Percentiles rank a stretch among this genome's conserved stretches.
phyloP scores from a whole-genome alignment of 2,888 invertebrate species.

The Eueremaeus valkanovi region DNA sequence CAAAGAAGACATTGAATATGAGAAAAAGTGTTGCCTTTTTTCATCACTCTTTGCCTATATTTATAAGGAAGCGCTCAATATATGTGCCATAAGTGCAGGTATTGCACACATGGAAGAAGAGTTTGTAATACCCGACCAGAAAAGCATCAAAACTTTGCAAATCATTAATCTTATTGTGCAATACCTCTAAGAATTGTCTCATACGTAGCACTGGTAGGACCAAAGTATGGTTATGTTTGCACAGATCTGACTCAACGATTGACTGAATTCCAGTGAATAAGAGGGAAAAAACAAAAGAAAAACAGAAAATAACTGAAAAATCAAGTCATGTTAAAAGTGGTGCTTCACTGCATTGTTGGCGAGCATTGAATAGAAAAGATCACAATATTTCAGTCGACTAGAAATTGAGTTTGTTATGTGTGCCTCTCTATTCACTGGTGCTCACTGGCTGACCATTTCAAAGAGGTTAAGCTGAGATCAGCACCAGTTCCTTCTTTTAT shows the following conservation, averaged over 20 bases:
- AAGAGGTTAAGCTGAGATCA: slow-evolving; percentile 24
- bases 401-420: neutral
- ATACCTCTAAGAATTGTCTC: too few relatives aligned
- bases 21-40: neutral
- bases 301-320: neutral
- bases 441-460: neutral
- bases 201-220: neutral
- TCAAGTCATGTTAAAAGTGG: neutral
- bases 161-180: slow-evolving; percentile 25
- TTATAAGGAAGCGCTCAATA: neutral
- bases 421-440: neutral
- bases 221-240: neutral
- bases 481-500: slow-evolving; percentile 2
- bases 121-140: slow-evolving; percentile 5
- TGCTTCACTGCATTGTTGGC: slow-evolving; percentile 8
- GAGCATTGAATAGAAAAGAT: neutral
- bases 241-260: neutral
- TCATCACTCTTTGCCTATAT: neutral
- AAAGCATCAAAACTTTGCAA: neutral
- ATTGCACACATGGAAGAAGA: neutral
- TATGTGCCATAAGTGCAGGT: neutral
- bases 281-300: neutral
- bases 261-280: neutral
- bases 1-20: neutral
- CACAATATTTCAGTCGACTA: neutral